Conservation (phyloP, 1,140 invertebrate genomes). For the Bombus impatiens region DNA sequence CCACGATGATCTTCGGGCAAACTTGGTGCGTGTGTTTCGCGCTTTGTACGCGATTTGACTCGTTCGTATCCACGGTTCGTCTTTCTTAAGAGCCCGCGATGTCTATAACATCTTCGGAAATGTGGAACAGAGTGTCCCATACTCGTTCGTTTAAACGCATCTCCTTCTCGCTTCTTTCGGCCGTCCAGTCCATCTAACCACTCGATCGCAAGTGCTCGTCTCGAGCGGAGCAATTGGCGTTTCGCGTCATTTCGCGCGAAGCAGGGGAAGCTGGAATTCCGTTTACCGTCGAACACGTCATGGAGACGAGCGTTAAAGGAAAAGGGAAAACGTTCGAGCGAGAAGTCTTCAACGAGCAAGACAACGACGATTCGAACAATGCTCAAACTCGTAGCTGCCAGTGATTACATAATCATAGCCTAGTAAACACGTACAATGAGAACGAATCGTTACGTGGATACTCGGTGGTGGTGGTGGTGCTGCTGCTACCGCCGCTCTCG, state of each 20-base stretch:
- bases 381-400: conserved; percentile 29
- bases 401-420: conserved; percentile 49
- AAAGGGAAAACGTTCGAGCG: conserved; percentile 15
- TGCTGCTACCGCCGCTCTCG: too few relatives aligned
- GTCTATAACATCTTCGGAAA: neutral
- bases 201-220: neutral
- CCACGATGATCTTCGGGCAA: neutral
- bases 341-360: neutral
- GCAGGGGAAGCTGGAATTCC: accelerated
- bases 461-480: neutral
- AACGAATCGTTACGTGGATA: conserved; percentile 37
- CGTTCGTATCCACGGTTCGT: too few relatives aligned
- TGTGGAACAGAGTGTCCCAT: neutral
- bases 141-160: neutral
- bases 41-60: neutral
- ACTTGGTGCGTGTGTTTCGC: neutral
- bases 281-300: neutral
- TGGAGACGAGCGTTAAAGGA: neutral
- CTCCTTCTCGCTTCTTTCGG: neutral
- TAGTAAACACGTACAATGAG: conserved; percentile 43
- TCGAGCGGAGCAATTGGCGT: too few relatives aligned
- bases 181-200: neutral
- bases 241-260: neutral
- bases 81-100: neutral
- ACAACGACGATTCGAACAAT: conserved; percentile 7